Evolutionary conservation across 1,140 invertebrate genomes (phyloP).

Genomic region (Dinothrombium tinctorium): DNA sequence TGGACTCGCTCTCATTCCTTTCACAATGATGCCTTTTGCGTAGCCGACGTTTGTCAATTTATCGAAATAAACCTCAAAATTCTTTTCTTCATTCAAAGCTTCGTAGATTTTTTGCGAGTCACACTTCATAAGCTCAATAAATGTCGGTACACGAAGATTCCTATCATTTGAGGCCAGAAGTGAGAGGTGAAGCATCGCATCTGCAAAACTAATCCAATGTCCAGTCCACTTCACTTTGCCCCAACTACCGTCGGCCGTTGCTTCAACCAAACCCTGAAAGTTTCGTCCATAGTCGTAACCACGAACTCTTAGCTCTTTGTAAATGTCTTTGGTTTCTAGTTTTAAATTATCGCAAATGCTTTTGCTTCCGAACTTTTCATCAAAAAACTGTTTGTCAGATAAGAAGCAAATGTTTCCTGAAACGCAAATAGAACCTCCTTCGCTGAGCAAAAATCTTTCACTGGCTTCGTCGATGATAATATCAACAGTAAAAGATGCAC

Average conservation of each 20-base stretch:
- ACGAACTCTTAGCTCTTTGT: conserved; percentile 72
- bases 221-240: conserved; percentile 20
- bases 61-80: no score
- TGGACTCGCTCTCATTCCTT: conserved; percentile 40
- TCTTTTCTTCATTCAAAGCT: no score
- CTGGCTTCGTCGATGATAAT: conserved; percentile 64
- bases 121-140: conserved; percentile 43
- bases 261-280: conserved; percentile 50
- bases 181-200: conserved; percentile 28
- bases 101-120: conserved; percentile 3
- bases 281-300: conserved; percentile 78
- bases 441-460: conserved; percentile 75
- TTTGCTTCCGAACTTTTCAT: conserved; percentile 3
- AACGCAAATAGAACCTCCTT: conserved; percentile 56
- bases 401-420: no score
- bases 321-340: conserved; percentile 49
- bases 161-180: conserved; percentile 33
- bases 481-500: conserved; percentile 38
- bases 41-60: no score
- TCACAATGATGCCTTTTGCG: no score
- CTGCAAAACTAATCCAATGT: conserved; percentile 30
- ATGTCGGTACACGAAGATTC: conserved; percentile 60
- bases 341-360: conserved; percentile 24
- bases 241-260: conserved; percentile 35
- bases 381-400: no score